Percentiles rank a stretch among this genome's conserved stretches.
These are phyloP conservation scores for Apteryx owenii DNA, from an alignment of 2,113 vertebrate species.

Conservation along the genomic window DNA sequence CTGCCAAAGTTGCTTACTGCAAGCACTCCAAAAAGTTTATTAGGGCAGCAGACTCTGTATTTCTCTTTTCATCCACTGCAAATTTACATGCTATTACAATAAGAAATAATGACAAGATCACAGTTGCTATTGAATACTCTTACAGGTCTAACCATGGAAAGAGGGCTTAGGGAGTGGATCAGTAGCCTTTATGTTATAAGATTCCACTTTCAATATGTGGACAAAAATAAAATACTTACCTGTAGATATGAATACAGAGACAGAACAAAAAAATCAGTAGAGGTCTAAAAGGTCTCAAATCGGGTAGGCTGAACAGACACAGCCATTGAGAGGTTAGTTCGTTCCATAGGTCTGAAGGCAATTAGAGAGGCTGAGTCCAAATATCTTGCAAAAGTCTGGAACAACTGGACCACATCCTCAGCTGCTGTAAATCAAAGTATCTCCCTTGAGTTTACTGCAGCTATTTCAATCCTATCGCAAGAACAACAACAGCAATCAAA, in stretches of 20 bases:
- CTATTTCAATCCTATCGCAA: background rate
- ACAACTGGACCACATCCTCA: background rate
- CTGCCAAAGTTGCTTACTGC: background rate
- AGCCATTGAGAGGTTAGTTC: background rate
- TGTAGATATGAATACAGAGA: background rate
- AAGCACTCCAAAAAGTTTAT: background rate
- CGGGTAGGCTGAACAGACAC: background rate
- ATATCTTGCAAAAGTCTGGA: background rate
- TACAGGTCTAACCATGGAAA: background rate
- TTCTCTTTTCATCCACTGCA: background rate
- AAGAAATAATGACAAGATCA: background rate
- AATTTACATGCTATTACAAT: background rate
- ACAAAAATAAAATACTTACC: background rate
- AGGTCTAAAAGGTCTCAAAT: background rate
- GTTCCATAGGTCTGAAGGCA: background rate
- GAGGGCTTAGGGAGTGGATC: background rate
- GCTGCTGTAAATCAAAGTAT: background rate
- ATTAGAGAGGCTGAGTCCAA: background rate
- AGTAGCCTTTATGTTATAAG: background rate
- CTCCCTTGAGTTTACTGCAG: background rate
- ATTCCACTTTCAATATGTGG: background rate
- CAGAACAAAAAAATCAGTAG: background rate
- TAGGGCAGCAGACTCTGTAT: background rate
- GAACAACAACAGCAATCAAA: background rate
- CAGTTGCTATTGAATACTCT: background rate